A percentile compares a stretch with the other conserved stretches of the same genome.
phyloP scores from a whole-genome alignment of 2,113 vertebrate species.

The Propithecus coquereli region DNA sequence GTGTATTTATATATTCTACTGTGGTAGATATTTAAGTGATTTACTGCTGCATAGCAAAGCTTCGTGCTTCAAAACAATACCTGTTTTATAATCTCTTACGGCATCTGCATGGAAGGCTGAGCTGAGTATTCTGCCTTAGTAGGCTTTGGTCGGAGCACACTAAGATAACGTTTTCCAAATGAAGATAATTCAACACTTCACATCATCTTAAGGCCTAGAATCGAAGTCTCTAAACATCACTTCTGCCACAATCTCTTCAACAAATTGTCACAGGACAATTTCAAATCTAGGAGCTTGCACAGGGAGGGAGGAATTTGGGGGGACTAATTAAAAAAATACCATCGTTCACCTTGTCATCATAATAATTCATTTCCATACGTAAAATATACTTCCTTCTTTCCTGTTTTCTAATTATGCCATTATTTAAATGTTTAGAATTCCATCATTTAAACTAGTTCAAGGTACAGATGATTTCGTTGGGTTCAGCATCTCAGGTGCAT shows the following conservation, averaged over 20 bases:
- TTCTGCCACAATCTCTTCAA: not conserved
- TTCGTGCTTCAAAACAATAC: not conserved
- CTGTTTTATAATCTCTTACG: not conserved
- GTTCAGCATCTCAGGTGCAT: not conserved
- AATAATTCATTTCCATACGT: not conserved
- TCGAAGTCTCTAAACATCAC: not conserved
- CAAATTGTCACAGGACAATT: not conserved
- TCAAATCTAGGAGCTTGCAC: not conserved
- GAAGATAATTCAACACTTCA: not conserved
- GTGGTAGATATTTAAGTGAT: not conserved
- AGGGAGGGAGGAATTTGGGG: not conserved
- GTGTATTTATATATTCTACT: not conserved
- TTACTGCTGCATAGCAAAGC: not conserved
- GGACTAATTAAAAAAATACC: not conserved
- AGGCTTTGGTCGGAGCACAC: not conserved
- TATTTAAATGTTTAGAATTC: not conserved
- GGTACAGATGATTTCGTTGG: not conserved
- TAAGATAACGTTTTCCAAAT: not conserved
- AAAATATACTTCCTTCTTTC: accelerated
- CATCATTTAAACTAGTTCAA: not conserved
- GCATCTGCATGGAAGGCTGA: not conserved
- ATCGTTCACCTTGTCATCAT: not conserved
- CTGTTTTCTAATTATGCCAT: not conserved
- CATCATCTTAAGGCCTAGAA: not conserved
- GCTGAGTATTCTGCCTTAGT: not conserved